These are phyloP conservation scores for Buceros bicornis DNA, from an alignment of 2,797 vertebrate species.

Conservation along the genomic window DNA sequence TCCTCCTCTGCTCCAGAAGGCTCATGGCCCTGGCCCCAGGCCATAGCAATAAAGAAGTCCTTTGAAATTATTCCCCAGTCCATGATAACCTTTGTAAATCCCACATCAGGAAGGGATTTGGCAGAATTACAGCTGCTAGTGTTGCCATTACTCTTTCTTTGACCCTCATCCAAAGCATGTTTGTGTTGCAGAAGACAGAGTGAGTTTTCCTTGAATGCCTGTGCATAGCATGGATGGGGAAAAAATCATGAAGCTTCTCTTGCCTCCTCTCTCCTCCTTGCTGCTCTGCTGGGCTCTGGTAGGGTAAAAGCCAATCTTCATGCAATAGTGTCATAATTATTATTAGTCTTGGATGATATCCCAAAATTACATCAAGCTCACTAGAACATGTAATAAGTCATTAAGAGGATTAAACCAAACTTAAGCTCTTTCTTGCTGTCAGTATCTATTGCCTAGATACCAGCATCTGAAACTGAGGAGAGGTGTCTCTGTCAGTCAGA, in stretches of 20 bases:
- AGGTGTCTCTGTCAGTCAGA: not conserved
- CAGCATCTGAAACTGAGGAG: not conserved
- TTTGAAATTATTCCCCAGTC: slow-evolving; percentile 42
- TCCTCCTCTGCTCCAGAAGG: slow-evolving; percentile 5
- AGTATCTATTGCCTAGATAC: not conserved
- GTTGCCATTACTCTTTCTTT: not conserved
- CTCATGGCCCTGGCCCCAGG: not conserved
- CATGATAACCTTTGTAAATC: slow-evolving; percentile 37
- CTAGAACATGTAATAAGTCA: slow-evolving; percentile 27
- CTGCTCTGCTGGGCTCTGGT: not conserved
- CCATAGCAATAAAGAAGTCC: slow-evolving; percentile 9
- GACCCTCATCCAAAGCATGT: not conserved
- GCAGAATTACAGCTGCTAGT: not conserved
- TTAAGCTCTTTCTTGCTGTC: not conserved
- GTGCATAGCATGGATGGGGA: not conserved
- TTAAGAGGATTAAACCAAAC: slow-evolving; percentile 16
- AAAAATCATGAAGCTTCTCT: not conserved
- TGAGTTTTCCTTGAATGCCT: not conserved
- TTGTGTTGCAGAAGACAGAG: not conserved
- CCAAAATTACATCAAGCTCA: slow-evolving; percentile 19
- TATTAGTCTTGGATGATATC: slow-evolving; percentile 38
- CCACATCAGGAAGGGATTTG: slow-evolving; percentile 42
- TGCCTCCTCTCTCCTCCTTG: not conserved
- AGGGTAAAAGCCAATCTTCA: not conserved
- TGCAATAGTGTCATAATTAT: not conserved